These are phyloP conservation scores for Zaprionus africanus DNA, from an alignment of 1,140 invertebrate genomes.

Conservation along the genomic window DNA sequence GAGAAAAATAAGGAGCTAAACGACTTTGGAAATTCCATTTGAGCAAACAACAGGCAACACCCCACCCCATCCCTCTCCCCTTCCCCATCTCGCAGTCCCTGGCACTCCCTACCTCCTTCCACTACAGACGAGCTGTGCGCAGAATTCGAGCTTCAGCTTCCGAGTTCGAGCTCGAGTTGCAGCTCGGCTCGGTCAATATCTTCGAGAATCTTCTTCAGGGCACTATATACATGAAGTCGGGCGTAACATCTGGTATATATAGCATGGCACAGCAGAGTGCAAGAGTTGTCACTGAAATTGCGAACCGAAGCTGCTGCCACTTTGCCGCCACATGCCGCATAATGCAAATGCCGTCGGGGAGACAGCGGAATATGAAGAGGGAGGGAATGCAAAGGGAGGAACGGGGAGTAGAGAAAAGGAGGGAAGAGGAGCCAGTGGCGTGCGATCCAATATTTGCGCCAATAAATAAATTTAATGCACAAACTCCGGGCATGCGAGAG, in stretches of 20 bases:
- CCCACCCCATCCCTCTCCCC: slow-evolving; percentile 22
- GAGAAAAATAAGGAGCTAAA: slow-evolving; percentile 82
- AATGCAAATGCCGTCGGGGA: slow-evolving; percentile 66
- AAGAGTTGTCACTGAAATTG: slow-evolving; percentile 34
- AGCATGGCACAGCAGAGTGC: slow-evolving; percentile 6
- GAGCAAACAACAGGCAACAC: slow-evolving; percentile 75
- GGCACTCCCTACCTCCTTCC: neutral
- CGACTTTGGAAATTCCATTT: slow-evolving; percentile 83
- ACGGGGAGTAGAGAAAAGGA: slow-evolving; percentile 5
- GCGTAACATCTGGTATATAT: slow-evolving; percentile 13
- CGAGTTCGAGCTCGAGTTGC: neutral
- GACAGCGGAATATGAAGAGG: neutral
- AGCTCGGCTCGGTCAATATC: slow-evolving; percentile 1
- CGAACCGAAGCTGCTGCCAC: neutral
- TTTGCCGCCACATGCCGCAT: slow-evolving; percentile 12
- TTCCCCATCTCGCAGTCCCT: neutral
- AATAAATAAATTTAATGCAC: slow-evolving; percentile 83
- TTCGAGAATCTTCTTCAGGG: slow-evolving; percentile 20
- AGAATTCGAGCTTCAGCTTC: slow-evolving; percentile 15
- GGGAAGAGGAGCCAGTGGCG: slow-evolving; percentile 49
- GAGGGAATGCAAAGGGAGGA: neutral
- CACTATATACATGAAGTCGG: slow-evolving; percentile 1
- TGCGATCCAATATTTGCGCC: slow-evolving; percentile 82
- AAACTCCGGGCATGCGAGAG: slow-evolving; percentile 77
- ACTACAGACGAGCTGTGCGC: neutral